These are phyloP conservation scores for Epizoanthus stellaris DNA, from an alignment of 92 coral and sea anemone species.

Conservation along the genomic window DNA sequence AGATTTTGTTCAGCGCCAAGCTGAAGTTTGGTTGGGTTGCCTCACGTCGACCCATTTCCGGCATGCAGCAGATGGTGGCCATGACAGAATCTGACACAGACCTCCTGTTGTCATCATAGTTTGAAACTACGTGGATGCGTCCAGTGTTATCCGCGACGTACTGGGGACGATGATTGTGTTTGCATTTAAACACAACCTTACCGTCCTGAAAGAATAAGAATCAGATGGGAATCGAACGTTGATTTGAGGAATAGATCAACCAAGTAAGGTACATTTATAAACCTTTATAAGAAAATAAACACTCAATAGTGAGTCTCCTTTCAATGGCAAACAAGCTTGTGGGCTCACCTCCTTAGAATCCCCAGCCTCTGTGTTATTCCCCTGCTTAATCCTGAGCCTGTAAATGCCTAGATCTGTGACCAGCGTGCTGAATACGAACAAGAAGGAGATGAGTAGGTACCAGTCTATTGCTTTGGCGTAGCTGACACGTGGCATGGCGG, in stretches of 20 bases:
- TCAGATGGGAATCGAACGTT: not conserved
- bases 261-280: not conserved
- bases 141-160: constrained; percentile 87
- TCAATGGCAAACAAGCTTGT: not conserved
- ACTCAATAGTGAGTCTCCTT: no score
- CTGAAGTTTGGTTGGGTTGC: constrained; percentile 23
- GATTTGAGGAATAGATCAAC: not conserved
- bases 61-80: constrained; percentile 18
- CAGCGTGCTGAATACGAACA: constrained; percentile 95
- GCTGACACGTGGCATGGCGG: constrained; percentile 99
- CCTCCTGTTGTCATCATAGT: constrained; percentile 58
- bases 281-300: no score
- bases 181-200: constrained; percentile 74
- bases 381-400: constrained; percentile 59
- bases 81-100: constrained; percentile 16
- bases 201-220: constrained; percentile 43
- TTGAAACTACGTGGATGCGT: constrained; percentile 78
- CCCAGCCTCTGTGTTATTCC: constrained; percentile 10
- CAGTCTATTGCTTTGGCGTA: constrained; percentile 99
- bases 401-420: constrained; percentile 85
- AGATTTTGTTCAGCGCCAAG: constrained; percentile 41
- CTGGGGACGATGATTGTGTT: constrained; percentile 79
- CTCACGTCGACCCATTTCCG: not conserved
- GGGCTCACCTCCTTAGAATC: constrained; percentile 48
- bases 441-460: constrained; percentile 92